phyloP scores from a whole-genome alignment of 2,113 vertebrate genomes.

The Excalfactoria chinensis region DNA sequence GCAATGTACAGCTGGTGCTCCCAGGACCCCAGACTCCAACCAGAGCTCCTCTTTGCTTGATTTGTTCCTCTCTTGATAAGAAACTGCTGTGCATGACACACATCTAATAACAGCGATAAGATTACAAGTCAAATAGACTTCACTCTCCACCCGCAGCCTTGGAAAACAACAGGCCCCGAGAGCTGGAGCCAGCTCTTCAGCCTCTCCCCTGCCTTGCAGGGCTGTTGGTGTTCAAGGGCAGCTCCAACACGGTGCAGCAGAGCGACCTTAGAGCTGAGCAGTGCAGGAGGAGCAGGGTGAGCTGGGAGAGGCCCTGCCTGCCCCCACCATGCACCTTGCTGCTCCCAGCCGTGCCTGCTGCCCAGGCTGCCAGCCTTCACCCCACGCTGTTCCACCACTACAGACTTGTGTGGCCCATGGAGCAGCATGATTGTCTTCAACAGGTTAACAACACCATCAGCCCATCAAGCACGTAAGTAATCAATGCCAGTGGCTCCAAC shows the following conservation, averaged over 20 bases:
- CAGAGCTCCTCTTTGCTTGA: not conserved
- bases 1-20: not conserved
- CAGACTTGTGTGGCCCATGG: accelerated
- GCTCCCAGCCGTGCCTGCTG: not conserved
- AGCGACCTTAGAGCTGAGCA: not conserved
- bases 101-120: accelerated
- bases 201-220: not conserved
- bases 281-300: accelerated
- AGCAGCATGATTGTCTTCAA: not conserved
- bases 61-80: not conserved
- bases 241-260: accelerated
- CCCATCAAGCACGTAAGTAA: not conserved
- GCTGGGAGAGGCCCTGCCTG: not conserved
- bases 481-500: not conserved
- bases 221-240: not conserved
- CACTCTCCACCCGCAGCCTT: not conserved
- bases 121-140: not conserved
- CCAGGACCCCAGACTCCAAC: not conserved
- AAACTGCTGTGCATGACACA: not conserved
- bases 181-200: not conserved
- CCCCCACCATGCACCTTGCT: not conserved
- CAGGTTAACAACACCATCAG: accelerated
- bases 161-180: not conserved
- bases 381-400: not conserved
- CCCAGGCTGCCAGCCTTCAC: not conserved